A percentile compares a stretch with the other conserved stretches of the same genome.
Conservation (phyloP, 2,888 invertebrate species). For the Digitonthophagus gazella region DNA sequence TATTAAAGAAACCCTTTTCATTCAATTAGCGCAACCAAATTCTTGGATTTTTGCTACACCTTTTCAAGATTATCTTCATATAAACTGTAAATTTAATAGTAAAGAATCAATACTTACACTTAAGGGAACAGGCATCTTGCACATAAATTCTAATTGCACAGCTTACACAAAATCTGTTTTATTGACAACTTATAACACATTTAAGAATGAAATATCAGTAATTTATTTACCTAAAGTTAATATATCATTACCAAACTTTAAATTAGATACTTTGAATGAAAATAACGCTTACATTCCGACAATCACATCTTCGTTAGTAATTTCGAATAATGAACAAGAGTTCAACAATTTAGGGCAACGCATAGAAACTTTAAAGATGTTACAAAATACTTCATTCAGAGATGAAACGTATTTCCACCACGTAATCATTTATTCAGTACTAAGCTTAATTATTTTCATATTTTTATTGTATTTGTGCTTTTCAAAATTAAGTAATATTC, state of each 20-base stretch:
- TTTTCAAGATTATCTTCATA: constrained; percentile 7
- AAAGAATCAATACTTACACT: not conserved
- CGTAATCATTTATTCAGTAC: not conserved
- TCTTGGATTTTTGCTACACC: constrained; percentile 14
- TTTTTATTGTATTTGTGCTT: not conserved
- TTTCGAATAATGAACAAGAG: not conserved
- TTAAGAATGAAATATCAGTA: constrained; percentile 3
- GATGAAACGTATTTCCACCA: not conserved
- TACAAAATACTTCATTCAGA: not conserved
- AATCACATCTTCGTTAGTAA: not conserved
- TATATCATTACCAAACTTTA: not conserved
- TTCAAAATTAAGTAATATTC: not conserved
- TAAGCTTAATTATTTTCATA: not conserved
- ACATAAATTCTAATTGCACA: constrained; percentile 1
- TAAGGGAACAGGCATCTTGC: not conserved
- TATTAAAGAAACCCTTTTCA: constrained; percentile 11
- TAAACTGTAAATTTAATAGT: constrained; percentile 2
- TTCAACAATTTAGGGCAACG: constrained; percentile 9
- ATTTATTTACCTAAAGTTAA: constrained; percentile 1
- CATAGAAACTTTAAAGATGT: constrained; percentile 3
- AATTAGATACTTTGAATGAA: not conserved
- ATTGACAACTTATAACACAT: constrained; percentile 6
- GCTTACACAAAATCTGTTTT: constrained; percentile 9
- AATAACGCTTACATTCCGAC: not conserved
- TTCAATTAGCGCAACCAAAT: constrained; percentile 8